These are phyloP conservation scores for Bombus pyrosoma DNA, from an alignment of 1,140 invertebrate genomes.

Conservation along the genomic window DNA sequence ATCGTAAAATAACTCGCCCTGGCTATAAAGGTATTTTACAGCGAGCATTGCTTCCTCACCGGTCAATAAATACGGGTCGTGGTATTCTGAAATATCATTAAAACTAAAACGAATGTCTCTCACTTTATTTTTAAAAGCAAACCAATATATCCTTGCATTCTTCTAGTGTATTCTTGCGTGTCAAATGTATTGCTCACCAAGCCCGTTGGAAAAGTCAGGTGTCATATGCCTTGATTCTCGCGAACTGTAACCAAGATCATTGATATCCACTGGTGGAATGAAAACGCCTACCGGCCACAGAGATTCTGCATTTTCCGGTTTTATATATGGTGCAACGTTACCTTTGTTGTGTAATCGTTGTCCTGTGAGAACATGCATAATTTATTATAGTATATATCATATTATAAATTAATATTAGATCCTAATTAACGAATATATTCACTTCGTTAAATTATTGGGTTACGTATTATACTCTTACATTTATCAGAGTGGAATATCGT, in stretches of 20 bases:
- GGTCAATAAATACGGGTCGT: constrained; percentile 83
- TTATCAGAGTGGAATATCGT: background rate
- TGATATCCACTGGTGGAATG: constrained; percentile 66
- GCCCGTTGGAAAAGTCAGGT: constrained; percentile 72
- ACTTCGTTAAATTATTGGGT: background rate
- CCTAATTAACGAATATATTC: background rate
- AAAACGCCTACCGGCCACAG: constrained; percentile 74
- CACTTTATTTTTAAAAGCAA: background rate
- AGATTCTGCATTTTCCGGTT: constrained; percentile 64
- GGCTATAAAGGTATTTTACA: constrained; percentile 80
- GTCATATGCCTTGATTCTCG: constrained; percentile 60
- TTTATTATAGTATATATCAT: too few relatives aligned
- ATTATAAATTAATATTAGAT: too few relatives aligned
- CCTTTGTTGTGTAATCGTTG: constrained; percentile 3
- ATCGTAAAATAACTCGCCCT: constrained; percentile 84
- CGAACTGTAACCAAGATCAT: constrained; percentile 69
- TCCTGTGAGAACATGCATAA: background rate
- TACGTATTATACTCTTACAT: too few relatives aligned
- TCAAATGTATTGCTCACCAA: constrained; percentile 59
- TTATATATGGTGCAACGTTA: constrained; percentile 13
- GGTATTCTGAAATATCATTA: constrained; percentile 59
- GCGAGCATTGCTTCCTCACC: constrained; percentile 82
- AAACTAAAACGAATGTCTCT: background rate
- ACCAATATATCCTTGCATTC: background rate
- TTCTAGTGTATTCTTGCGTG: background rate